Conservation (phyloP, 2,888 invertebrate species). For the Harmothoe impar region DNA sequence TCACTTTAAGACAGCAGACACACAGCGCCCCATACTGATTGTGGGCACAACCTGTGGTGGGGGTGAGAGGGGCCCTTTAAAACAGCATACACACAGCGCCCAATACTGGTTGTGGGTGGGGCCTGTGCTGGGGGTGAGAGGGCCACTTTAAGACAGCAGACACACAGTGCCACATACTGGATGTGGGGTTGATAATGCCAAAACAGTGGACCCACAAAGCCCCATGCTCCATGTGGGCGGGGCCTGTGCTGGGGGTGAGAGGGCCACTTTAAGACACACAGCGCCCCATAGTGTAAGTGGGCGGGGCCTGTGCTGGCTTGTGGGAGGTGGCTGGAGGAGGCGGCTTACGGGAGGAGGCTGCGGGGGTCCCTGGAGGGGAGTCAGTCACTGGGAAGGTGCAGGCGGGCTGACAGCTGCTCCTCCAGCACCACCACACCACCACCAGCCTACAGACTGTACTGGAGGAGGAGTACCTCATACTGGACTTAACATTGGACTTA, state of each 20-base stretch:
- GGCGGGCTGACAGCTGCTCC: constrained; percentile 23
- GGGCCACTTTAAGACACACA: neutral
- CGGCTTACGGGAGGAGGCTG: neutral
- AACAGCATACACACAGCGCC: neutral
- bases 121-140: neutral
- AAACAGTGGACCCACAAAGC: neutral
- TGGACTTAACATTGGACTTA: neutral
- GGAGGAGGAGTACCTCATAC: neutral
- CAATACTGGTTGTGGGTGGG: neutral
- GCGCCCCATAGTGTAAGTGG: neutral
- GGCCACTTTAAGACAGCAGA: neutral
- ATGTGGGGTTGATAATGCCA: too few relatives aligned
- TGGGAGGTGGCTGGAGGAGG: neutral
- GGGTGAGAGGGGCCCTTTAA: too few relatives aligned
- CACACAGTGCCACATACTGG: neutral
- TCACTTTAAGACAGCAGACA: neutral
- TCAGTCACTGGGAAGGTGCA: neutral
- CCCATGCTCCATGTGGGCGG: neutral
- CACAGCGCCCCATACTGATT: neutral
- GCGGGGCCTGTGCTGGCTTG: neutral
- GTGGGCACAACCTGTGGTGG: neutral
- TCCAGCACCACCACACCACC: neutral
- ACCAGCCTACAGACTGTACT: too few relatives aligned
- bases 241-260: neutral
- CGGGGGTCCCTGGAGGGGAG: neutral